Evolutionary conservation across 2,113 vertebrate genomes (phyloP).

Genomic region (Burhinus bistriatus): DNA sequence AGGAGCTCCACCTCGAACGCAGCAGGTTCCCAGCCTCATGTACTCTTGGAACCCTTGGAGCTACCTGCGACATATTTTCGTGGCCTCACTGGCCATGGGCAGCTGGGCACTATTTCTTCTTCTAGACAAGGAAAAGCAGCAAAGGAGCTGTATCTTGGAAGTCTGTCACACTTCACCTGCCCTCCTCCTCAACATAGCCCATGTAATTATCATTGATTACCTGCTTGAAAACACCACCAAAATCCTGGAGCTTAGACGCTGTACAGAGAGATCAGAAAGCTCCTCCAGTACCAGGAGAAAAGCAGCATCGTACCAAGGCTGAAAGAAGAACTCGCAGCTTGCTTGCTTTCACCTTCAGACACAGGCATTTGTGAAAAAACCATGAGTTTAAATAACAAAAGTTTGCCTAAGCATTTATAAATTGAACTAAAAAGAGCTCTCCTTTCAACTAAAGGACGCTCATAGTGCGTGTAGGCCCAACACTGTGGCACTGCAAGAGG

Average conservation of each 20-base stretch:
- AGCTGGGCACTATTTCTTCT: neutral
- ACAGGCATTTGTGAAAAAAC: neutral
- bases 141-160: neutral
- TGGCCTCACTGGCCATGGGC: accelerated
- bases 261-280: neutral
- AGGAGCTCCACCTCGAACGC: neutral
- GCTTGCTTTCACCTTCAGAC: neutral
- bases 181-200: neutral
- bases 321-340: neutral
- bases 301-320: neutral
- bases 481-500: neutral
- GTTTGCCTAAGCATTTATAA: neutral
- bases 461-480: accelerated
- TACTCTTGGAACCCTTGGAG: neutral
- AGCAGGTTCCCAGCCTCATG: neutral
- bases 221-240: neutral
- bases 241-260: neutral
- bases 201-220: neutral
- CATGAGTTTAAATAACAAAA: neutral
- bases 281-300: neutral
- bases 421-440: neutral
- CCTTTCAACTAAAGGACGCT: neutral
- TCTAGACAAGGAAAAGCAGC: neutral
- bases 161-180: neutral
- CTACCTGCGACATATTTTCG: accelerated